A percentile compares a stretch with the other conserved stretches of the same genome.
Evolutionary conservation across 2,113 vertebrate genomes (phyloP).

Genomic region (Sinocyclocheilus grahami): DNA sequence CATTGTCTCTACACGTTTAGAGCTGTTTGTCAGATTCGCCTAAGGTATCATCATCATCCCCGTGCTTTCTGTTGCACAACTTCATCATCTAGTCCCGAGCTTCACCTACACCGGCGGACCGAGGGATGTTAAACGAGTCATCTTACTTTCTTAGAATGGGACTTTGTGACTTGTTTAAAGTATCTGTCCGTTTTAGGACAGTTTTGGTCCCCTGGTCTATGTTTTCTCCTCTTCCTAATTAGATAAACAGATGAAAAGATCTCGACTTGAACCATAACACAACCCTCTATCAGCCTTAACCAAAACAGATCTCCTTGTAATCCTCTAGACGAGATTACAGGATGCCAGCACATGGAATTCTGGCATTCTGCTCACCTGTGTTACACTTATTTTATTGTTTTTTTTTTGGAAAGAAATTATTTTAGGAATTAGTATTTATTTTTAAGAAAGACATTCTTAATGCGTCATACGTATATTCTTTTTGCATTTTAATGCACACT

Average conservation of each 20-base stretch:
- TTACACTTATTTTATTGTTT: background rate
- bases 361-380: background rate
- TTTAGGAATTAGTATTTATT: background rate
- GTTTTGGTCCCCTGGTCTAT: slow-evolving; percentile 12
- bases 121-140: slow-evolving; percentile 41
- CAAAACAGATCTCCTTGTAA: slow-evolving; percentile 36
- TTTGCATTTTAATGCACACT: too few relatives aligned
- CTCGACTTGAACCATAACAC: slow-evolving; percentile 30
- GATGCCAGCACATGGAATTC: slow-evolving; percentile 26
- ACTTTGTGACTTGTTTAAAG: slow-evolving; percentile 49
- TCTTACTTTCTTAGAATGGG: slow-evolving; percentile 50
- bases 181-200: background rate
- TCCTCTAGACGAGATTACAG: slow-evolving; percentile 43
- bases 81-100: slow-evolving; percentile 1
- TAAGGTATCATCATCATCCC: slow-evolving; percentile 7
- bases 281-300: slow-evolving; percentile 32
- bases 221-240: slow-evolving; percentile 45
- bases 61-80: slow-evolving; percentile 23
- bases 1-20: slow-evolving; percentile 12
- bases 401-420: too few relatives aligned
- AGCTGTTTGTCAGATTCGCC: slow-evolving; percentile 21
- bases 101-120: background rate
- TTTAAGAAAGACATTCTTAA: background rate
- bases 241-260: slow-evolving; percentile 53
- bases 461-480: too few relatives aligned